These are phyloP conservation scores for Penaeus chinensis DNA, from an alignment of 1,140 invertebrate species.

Conservation along the genomic window DNA sequence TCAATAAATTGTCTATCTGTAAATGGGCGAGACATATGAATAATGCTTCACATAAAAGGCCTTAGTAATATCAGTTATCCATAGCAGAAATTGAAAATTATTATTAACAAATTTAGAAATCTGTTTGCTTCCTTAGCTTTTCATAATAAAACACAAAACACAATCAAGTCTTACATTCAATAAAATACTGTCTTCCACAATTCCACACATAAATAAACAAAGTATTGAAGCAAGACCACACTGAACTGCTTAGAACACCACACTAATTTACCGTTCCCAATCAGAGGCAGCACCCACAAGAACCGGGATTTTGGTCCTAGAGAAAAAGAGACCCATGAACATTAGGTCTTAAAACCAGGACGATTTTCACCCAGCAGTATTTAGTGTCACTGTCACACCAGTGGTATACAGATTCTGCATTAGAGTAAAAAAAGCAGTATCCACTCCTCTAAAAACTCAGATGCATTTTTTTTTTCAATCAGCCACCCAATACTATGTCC, in stretches of 20 bases:
- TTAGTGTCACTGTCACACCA: constrained; percentile 19
- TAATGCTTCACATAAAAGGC: no score
- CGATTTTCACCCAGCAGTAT: no score
- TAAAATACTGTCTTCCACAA: not conserved
- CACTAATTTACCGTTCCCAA: constrained; percentile 59
- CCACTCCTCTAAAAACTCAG: not conserved
- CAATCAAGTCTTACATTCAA: not conserved
- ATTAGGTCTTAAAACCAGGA: not conserved
- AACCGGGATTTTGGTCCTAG: constrained; percentile 60
- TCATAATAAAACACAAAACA: not conserved
- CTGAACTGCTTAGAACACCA: constrained; percentile 36
- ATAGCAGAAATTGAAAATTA: no score
- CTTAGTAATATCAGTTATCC: no score
- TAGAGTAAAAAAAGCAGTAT: constrained; percentile 19
- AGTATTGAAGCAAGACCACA: constrained; percentile 25
- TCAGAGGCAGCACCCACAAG: constrained; percentile 55
- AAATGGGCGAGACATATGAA: no score
- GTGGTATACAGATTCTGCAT: not conserved
- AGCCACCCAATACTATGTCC: not conserved
- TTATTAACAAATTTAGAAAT: not conserved
- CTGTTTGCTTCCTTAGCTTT: not conserved
- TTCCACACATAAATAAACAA: not conserved
- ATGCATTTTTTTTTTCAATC: not conserved
- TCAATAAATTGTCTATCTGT: no score
- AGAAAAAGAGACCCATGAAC: constrained; percentile 47